A percentile compares a stretch with the other conserved stretches of the same genome.
phyloP scores from a whole-genome alignment of 2,797 vertebrate genomes.

The Pangasius djambal region DNA sequence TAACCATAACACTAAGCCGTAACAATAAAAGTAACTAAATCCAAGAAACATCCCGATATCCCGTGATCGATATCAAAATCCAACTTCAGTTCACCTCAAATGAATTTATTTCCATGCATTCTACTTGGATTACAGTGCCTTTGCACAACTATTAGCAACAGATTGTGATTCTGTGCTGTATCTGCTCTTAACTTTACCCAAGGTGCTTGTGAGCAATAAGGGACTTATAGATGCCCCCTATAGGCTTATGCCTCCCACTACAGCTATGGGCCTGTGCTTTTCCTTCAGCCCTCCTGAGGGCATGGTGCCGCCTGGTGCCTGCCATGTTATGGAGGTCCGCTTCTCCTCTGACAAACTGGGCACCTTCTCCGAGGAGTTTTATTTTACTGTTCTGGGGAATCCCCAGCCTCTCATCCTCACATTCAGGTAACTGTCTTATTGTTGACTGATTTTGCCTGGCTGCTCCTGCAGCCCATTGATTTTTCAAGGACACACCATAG shows the following conservation, averaged over 20 bases:
- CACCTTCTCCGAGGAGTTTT: constrained; percentile 78
- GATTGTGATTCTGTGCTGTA: neutral
- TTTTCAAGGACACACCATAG: neutral
- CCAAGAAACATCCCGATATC: neutral
- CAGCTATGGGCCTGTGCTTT: constrained; percentile 78
- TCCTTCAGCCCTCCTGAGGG: constrained; percentile 78
- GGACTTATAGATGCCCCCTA: constrained; percentile 83
- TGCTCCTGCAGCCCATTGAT: neutral
- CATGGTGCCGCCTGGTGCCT: constrained; percentile 67
- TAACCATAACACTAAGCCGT: neutral
- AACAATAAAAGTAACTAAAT: neutral
- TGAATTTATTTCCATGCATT: neutral
- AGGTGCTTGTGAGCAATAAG: constrained; percentile 81
- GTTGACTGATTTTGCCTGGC: neutral
- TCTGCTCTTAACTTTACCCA: constrained; percentile 24
- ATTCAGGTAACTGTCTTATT: constrained; percentile 66
- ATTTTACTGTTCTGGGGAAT: constrained; percentile 74
- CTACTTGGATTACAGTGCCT: neutral
- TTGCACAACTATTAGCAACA: neutral
- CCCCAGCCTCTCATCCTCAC: constrained; percentile 71
- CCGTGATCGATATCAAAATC: neutral
- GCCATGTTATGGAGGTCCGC: constrained; percentile 75
- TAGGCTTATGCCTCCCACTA: constrained; percentile 64
- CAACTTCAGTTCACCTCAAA: neutral
- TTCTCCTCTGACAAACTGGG: constrained; percentile 79